Conservation (phyloP, 2,888 invertebrate species). For the Harpagoxenus sublaevis region DNA sequence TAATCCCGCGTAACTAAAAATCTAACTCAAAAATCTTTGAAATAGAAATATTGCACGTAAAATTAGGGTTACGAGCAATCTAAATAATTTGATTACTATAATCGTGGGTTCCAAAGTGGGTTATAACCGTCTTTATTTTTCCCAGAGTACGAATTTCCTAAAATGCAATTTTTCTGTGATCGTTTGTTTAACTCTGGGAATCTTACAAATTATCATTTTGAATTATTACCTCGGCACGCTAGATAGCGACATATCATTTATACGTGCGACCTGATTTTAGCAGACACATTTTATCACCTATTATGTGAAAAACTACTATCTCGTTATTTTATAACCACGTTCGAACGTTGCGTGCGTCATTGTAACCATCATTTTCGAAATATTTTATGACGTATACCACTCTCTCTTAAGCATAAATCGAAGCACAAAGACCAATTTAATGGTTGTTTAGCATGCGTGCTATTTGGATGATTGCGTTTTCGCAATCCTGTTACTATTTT, state of each 20-base stretch:
- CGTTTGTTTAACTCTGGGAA: not conserved
- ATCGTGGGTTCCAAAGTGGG: no score
- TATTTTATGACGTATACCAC: not conserved
- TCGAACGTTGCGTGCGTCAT: not conserved
- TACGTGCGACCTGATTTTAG: not conserved
- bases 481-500: not conserved
- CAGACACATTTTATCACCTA: not conserved
- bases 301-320: not conserved
- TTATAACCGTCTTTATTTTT: no score
- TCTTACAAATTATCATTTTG: not conserved
- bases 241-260: not conserved
- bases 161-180: not conserved
- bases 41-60: no score
- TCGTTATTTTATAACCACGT: conserved; percentile 22
- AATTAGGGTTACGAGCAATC: no score
- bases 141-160: not conserved
- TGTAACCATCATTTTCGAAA: conserved; percentile 5
- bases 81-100: no score
- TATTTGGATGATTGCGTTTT: not conserved
- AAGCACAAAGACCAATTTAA: conserved; percentile 14
- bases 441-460: not conserved
- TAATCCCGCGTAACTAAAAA: no score
- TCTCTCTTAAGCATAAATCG: not conserved
- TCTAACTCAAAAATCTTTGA: no score
- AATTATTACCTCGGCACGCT: conserved; percentile 4